A percentile compares a stretch with the other conserved stretches of the same genome.
phyloP scores from a whole-genome alignment of 2,888 invertebrate genomes.

The Oithona nana region DNA sequence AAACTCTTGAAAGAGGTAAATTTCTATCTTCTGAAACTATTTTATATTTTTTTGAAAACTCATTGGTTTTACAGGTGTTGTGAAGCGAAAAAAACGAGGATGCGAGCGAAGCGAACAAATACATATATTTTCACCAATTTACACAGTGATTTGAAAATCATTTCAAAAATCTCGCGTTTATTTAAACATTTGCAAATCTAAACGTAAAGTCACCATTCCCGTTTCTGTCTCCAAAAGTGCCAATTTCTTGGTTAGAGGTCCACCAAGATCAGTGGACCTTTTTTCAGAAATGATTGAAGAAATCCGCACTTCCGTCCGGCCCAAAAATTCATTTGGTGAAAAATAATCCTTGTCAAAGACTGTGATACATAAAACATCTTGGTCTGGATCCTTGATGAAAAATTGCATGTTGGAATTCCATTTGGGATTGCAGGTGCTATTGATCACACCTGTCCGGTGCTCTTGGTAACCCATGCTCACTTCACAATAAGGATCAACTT shows the following conservation, averaged over 20 bases:
- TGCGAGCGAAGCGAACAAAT: too few relatives aligned
- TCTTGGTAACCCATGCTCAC: constrained; percentile 50
- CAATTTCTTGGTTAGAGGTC: constrained; percentile 44
- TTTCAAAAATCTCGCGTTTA: too few relatives aligned
- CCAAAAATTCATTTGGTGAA: constrained; percentile 51
- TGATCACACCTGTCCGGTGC: constrained; percentile 41
- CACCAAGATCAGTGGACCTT: constrained; percentile 31
- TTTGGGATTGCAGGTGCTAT: constrained; percentile 39
- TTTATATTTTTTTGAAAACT: too few relatives aligned
- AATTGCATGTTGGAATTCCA: constrained; percentile 62
- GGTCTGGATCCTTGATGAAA: constrained; percentile 43
- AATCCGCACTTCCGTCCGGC: constrained; percentile 46
- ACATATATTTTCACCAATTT: too few relatives aligned
- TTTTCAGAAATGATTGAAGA: constrained; percentile 41
- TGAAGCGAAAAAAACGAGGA: too few relatives aligned
- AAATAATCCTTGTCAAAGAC: constrained; percentile 50
- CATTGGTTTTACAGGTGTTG: too few relatives aligned
- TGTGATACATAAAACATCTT: constrained; percentile 46
- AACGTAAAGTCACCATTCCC: constrained; percentile 46
- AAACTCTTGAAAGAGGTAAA: too few relatives aligned
- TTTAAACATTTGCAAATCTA: constrained; percentile 48
- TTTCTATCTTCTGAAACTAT: too few relatives aligned
- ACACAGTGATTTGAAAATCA: too few relatives aligned
- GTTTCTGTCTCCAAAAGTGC: constrained; percentile 46
- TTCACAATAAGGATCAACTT: constrained; percentile 51